Evolutionary conservation across 2,888 invertebrate genomes (phyloP).

Genomic region (Sarcophaga variegata): DNA sequence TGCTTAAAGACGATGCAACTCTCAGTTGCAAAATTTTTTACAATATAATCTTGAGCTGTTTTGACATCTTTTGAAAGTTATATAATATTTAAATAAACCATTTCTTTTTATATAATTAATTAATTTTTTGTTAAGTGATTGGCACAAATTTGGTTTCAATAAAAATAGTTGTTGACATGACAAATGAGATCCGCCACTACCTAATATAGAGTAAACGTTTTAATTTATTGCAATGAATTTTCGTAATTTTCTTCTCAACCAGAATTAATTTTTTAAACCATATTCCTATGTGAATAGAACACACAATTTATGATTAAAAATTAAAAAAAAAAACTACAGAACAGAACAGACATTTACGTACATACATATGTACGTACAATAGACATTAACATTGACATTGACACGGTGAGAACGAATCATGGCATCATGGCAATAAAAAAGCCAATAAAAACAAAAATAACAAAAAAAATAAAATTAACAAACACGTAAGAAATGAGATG

Average conservation of each 20-base stretch:
- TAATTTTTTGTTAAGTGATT: no score
- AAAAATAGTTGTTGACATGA: no score
- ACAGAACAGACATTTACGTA: not conserved
- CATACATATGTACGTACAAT: not conserved
- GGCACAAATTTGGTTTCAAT: no score
- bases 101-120: no score
- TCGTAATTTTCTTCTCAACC: not conserved
- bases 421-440: slow-evolving; percentile 33
- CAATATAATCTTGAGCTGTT: no score
- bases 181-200: no score
- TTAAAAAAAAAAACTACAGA: not conserved
- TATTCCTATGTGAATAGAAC: slow-evolving; percentile 25
- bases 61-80: no score
- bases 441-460: slow-evolving; percentile 1
- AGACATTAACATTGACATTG: slow-evolving; percentile 60
- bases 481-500: not conserved
- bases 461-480: not conserved
- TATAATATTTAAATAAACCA: no score
- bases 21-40: no score
- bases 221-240: no score
- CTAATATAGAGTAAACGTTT: no score
- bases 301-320: not conserved
- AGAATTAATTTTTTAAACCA: slow-evolving; percentile 7
- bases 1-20: no score
- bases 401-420: slow-evolving; percentile 38